Base-by-base conservation (phyloP, 2,888 invertebrate genomes). In the Acanthosepion esculentum region DNA sequence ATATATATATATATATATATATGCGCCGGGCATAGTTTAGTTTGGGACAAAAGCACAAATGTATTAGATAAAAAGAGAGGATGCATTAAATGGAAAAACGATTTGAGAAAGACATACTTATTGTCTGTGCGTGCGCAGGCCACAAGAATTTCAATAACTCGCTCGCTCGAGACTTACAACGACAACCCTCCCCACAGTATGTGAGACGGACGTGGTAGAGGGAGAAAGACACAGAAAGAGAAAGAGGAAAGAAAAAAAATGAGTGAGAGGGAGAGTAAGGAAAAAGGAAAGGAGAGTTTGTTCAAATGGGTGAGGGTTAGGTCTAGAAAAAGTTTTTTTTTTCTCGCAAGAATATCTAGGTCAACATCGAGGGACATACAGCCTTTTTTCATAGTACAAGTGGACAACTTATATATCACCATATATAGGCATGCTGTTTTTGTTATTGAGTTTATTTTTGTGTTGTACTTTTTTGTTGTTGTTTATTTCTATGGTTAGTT, bases 321-420 rank as follows among this genome's bases (percentile, higher is more conserved):
- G 78, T 33, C 78, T 7, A 33, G 15, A 12, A 78, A 33, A 78
- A n/a, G n/a, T 0, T 1, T 59, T 15, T 55, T 55, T 55, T 55
- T 33, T 33, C n/a, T 78, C 23, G 3, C 8, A n/a, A 78, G 78
- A n/a, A 78, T 78, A 78, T 78, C n/a, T 78, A 78, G 78, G 78
- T 78, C 78, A 78, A 78, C 78, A 78, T 78, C n/a, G 78, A 12
- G 33, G 78, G 78, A 78, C 78, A n/a, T 33, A n/a, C 78, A 78
- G 33, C 5, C n/a, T 78, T 78, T 41, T 78, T 78, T 33, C n/a
- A n/a, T n/a, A n/a, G n/a, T 15, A 78, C 29, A 78, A 78, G 78
- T 78, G 78, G 78, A 78, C 78, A 78, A 78, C n/a, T 78, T 78
- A 78, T 78, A 78, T 78, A n/a, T 78, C 78, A n/a, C 78, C 78